Evolutionary conservation across 1,140 invertebrate genomes (phyloP).

Genomic region (Drosophila triauraria): DNA sequence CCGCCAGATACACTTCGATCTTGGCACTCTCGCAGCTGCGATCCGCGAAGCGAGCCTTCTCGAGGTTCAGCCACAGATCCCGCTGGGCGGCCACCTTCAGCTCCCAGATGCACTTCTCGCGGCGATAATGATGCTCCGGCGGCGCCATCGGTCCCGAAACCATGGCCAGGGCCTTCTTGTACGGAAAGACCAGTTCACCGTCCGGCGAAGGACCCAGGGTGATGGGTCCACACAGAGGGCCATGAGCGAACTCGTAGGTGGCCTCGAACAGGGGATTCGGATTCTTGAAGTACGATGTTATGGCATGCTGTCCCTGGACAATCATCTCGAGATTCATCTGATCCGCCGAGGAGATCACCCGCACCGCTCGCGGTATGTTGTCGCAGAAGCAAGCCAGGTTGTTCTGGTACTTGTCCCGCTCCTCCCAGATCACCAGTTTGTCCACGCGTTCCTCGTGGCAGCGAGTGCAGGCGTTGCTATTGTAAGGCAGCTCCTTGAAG

Average conservation of each 20-base stretch:
- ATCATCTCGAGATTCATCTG: slow-evolving; percentile 91
- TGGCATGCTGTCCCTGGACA: slow-evolving; percentile 92
- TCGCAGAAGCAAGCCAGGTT: slow-evolving; percentile 88
- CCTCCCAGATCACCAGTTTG: slow-evolving; percentile 92
- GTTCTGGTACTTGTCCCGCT: slow-evolving; percentile 84
- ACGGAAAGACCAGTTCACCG: slow-evolving; percentile 93
- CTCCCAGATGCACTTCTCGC: slow-evolving; percentile 95
- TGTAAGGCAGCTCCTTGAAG: slow-evolving; percentile 90
- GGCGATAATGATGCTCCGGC: slow-evolving; percentile 86
- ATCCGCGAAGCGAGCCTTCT: slow-evolving; percentile 93
- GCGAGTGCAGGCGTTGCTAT: slow-evolving; percentile 91
- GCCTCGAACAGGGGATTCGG: slow-evolving; percentile 92
- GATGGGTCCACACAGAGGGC: slow-evolving; percentile 93
- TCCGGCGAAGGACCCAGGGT: slow-evolving; percentile 91
- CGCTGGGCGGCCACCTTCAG: slow-evolving; percentile 91
- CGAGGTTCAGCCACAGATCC: slow-evolving; percentile 94
- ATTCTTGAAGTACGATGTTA: slow-evolving; percentile 94
- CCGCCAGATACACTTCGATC: slow-evolving; percentile 92
- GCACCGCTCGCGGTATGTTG: slow-evolving; percentile 87
- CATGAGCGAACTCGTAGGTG: slow-evolving; percentile 94
- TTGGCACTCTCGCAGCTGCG: slow-evolving; percentile 93
- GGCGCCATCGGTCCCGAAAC: slow-evolving; percentile 78
- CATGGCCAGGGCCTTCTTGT: slow-evolving; percentile 91
- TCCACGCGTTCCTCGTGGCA: slow-evolving; percentile 94
- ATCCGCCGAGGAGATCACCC: slow-evolving; percentile 91